Base-by-base conservation (phyloP, 2,797 vertebrate species). In the Champsocephalus esox region DNA sequence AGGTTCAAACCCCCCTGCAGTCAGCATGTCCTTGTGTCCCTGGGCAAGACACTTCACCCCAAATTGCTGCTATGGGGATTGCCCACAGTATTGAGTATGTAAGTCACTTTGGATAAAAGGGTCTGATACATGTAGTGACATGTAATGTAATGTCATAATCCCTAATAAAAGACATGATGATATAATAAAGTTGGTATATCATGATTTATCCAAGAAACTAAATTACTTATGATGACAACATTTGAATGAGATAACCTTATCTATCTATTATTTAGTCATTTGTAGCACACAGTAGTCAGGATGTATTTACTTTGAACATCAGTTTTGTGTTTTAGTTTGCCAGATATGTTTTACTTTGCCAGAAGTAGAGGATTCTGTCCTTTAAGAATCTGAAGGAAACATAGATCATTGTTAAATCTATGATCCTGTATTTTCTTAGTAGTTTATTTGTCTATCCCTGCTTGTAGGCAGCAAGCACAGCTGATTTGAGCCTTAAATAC, bases 401-500 rank as follows among this genome's bases (percentile, higher is more conserved):
- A 28, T 28, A 28, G 1, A 21, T 55, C 9, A 19, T 32, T 12
- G 12, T 34, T 9, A 14, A 9, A 57, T 56, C n/a, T 43, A 10
- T 55, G 43, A n/a, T 43, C 13, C 51, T 55, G 55, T 32, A 21
- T 34, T 5, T 38, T 8, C 34, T 24, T 11, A 32, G 8, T 21
- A 32, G 10, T 64, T 77, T 28, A 12, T 5, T 3, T 50, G 17
- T 79, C 9, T 58, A 16, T 70, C 28, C 5, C 75, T 74, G 60
- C 76, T 73, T 57, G 48, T 76, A 73, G 62, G 67, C 76, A 72
- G 68, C 66, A 64, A 83, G 83, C 73, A 62, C 46, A 83, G 76
- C 72, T 75, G 67, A 82, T 82, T 77, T 73, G 70, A 67, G 48
- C 76, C 70, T 84, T 85, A 68, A 75, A 78, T 58, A 65, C 55